Percentiles rank a stretch among this genome's conserved stretches.
phyloP scores from a whole-genome alignment of 2,113 vertebrate genomes.

The Lagopus muta region DNA sequence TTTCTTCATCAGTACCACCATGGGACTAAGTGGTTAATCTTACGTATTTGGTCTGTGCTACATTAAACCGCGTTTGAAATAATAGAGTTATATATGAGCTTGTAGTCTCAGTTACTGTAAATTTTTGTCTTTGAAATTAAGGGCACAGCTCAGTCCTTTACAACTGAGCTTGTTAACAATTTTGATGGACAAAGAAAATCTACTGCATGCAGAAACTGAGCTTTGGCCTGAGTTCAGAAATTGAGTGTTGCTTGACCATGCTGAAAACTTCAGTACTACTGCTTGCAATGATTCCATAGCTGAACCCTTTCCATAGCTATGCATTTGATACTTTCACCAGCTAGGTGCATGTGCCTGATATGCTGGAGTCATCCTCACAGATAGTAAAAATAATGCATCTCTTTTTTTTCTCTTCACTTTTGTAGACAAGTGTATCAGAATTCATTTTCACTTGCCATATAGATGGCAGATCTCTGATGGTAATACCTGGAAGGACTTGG shows the following conservation, averaged over 20 bases:
- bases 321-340: neutral
- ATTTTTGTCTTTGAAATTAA: neutral
- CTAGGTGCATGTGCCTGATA: neutral
- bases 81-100: neutral
- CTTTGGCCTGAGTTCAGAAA: neutral
- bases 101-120: neutral
- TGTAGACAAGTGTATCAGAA: conserved; percentile 85
- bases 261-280: neutral
- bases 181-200: neutral
- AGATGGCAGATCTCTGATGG: conserved; percentile 87
- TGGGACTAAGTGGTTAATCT: neutral
- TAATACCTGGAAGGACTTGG: conserved; percentile 84
- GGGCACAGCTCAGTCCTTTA: neutral
- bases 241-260: neutral
- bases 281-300: neutral
- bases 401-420: neutral
- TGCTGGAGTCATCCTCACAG: neutral
- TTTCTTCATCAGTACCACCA: neutral
- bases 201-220: neutral
- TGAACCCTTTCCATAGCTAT: neutral
- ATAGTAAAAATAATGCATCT: conserved; percentile 5
- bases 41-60: neutral
- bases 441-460: conserved; percentile 90
- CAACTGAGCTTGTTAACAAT: neutral
- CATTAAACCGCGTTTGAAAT: neutral